phyloP scores from a whole-genome alignment of 2,113 vertebrate species.

The Synodontis membranacea region DNA sequence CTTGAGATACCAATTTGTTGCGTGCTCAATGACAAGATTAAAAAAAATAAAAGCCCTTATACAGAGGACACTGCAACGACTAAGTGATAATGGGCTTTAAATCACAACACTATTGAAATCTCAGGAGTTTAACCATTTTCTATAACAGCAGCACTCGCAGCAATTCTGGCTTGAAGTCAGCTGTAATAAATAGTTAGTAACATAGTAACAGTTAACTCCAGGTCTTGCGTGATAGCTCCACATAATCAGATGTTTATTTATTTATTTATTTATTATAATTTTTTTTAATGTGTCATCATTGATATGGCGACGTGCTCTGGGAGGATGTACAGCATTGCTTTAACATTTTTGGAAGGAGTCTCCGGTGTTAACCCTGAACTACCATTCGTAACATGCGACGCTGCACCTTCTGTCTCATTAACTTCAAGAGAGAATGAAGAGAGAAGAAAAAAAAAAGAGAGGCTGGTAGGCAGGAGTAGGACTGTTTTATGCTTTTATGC shows the following conservation, averaged over 20 bases:
- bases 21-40: background rate
- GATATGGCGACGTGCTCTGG: background rate
- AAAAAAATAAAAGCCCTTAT: background rate
- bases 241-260: background rate
- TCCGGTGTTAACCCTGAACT: background rate
- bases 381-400: background rate
- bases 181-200: background rate
- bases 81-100: background rate
- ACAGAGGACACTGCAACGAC: background rate
- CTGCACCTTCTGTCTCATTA: background rate
- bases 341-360: background rate
- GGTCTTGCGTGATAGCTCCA: background rate
- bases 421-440: background rate
- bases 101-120: background rate
- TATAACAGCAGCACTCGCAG: background rate
- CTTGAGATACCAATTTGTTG: background rate
- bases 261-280: too few relatives aligned
- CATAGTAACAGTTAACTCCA: background rate
- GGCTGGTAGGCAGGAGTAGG: background rate
- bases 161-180: background rate
- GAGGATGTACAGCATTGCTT: background rate
- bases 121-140: background rate
- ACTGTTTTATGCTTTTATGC: background rate
- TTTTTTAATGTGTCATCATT: background rate
- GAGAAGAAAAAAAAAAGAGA: background rate